Evolutionary conservation across 2,113 vertebrate genomes (phyloP).

Genomic region (Oxygymnocypris stewartii): DNA sequence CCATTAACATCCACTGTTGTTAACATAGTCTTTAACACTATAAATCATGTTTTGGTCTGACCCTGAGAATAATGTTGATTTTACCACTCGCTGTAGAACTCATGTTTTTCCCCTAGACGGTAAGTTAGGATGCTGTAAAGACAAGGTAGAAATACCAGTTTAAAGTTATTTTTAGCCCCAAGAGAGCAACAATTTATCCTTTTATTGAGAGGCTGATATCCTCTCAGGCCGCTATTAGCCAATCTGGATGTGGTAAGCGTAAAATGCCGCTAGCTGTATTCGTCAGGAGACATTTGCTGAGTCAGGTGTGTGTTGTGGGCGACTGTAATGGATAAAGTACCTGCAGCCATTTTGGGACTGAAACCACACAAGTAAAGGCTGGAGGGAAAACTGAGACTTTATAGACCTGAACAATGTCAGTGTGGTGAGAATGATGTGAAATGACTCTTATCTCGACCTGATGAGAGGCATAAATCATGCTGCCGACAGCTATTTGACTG

Average conservation of each 20-base stretch:
- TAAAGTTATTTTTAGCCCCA: conserved; percentile 48
- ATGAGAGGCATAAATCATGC: conserved; percentile 25
- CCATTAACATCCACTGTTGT: background rate
- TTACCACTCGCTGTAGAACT: background rate
- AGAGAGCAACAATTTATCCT: conserved; percentile 39
- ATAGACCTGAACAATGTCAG: conserved; percentile 20
- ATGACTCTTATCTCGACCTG: conserved; percentile 23
- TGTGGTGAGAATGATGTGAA: background rate
- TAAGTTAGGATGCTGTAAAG: background rate
- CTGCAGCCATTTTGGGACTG: conserved; percentile 19
- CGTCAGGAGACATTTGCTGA: conserved; percentile 17
- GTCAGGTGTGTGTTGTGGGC: conserved; percentile 9
- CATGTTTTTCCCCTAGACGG: background rate
- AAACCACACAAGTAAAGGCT: conserved; percentile 20
- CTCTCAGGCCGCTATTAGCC: conserved; percentile 42
- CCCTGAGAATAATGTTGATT: conserved; percentile 6
- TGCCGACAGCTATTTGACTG: conserved; percentile 11
- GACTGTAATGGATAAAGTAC: conserved; percentile 4
- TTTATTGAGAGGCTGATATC: conserved; percentile 35
- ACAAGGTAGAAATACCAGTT: conserved; percentile 30
- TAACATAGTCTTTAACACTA: background rate
- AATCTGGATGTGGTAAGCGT: conserved; percentile 28
- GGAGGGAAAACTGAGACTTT: conserved; percentile 13
- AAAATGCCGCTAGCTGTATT: conserved; percentile 17
- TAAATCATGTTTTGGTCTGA: background rate